Percentiles rank a stretch among this genome's conserved stretches.
Evolutionary conservation across 2,888 invertebrate genomes (phyloP).

Genomic region (Halictus quadricinctus): DNA sequence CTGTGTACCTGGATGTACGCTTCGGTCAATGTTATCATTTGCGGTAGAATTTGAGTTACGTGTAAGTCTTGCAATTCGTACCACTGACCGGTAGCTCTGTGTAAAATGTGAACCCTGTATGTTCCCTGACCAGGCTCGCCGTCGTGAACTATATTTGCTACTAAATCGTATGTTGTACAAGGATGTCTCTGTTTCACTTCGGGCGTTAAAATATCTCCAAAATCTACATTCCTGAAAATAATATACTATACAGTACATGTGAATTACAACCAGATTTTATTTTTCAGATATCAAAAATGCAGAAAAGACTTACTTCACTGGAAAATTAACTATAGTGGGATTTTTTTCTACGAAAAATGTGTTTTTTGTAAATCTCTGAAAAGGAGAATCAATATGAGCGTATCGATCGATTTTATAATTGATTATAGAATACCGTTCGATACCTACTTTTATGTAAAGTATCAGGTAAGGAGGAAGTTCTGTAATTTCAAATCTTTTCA

Average conservation of each 20-base stretch:
- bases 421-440: background rate
- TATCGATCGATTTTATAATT: background rate
- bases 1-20: conserved; percentile 94
- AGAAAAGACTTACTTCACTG: conserved; percentile 92
- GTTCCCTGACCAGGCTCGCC: conserved; percentile 98
- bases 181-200: conserved; percentile 91
- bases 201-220: conserved; percentile 95
- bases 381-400: conserved; percentile 53
- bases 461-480: conserved; percentile 97
- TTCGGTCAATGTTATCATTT: conserved; percentile 99
- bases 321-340: conserved; percentile 99
- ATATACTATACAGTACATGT: background rate
- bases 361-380: conserved; percentile 96
- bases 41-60: conserved; percentile 98
- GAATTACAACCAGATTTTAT: background rate
- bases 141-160: conserved; percentile 99
- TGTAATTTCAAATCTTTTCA: conserved; percentile 98
- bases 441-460: conserved; percentile 92
- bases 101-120: conserved; percentile 96
- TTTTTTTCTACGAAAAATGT: conserved; percentile 99
- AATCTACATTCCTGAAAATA: conserved; percentile 94
- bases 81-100: conserved; percentile 93
- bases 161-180: conserved; percentile 95
- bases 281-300: background rate
- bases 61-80: conserved; percentile 95